Evolutionary conservation across 1,140 invertebrate species (phyloP).

Genomic region (Camponotus pennsylvanicus): DNA sequence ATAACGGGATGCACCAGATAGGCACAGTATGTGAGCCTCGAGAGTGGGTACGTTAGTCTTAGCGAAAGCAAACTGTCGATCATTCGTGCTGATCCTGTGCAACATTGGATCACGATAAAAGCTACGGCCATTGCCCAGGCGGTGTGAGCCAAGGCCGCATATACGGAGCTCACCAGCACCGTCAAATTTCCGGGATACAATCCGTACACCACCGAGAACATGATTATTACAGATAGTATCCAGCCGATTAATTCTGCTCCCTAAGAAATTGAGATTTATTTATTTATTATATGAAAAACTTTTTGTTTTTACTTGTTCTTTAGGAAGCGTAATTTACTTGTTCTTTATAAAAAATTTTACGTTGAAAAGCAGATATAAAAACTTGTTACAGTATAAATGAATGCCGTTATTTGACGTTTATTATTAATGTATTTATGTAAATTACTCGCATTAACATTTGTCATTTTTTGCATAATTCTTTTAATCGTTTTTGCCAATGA

Average conservation of each 20-base stretch:
- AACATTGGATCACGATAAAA: constrained; percentile 94
- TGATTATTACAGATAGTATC: constrained; percentile 87
- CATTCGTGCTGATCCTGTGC: constrained; percentile 91
- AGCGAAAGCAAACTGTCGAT: constrained; percentile 93
- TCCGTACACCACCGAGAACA: constrained; percentile 91
- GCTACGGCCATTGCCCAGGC: constrained; percentile 92
- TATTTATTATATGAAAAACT: background rate
- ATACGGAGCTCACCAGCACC: constrained; percentile 87
- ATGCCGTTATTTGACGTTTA: background rate
- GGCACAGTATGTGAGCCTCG: constrained; percentile 95
- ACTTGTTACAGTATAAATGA: background rate
- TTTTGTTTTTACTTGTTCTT: no score
- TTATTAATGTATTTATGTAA: background rate
- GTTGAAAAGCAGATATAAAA: background rate
- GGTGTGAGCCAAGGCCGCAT: constrained; percentile 88
- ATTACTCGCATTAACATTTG: background rate
- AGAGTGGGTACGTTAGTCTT: constrained; percentile 93
- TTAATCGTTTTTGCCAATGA: background rate
- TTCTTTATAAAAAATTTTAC: background rate
- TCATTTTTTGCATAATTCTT: background rate
- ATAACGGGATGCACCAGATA: constrained; percentile 96
- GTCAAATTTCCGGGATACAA: constrained; percentile 90
- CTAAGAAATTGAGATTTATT: constrained; percentile 60
- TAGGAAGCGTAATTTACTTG: no score
- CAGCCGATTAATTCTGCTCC: constrained; percentile 86